Evolutionary conservation across 2,113 vertebrate genomes (phyloP), one percentile per base, ranked within the genome.

Genomic region (Desmodus rotundus): DNA sequence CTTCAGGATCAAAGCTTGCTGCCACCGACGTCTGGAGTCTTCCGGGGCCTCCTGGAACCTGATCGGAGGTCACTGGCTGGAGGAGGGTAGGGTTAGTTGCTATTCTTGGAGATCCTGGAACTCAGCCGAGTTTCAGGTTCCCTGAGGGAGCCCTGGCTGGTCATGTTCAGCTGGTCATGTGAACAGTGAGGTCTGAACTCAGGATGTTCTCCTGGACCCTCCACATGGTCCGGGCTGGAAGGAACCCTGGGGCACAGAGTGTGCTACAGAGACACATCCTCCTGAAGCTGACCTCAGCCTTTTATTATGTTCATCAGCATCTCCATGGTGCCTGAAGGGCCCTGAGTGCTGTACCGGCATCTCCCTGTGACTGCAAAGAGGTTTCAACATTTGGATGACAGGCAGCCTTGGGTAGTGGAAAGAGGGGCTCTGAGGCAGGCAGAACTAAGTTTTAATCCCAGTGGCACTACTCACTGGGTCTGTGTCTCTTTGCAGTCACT

Each of bases 81-180:
- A 87, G 78, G 78, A 61, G 36, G 41, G 73, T 16, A 52, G 72
- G 77, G 93, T 87, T 82, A 97, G 87, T 38, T 83, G 94, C 96
- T 98, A 97, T 98, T 97, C 86, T 86, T 93, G 83, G 96, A 96
- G 54, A n/a, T 74, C 31, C 52, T 91, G 82, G 50, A 91, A 89
- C 78, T 58, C 86, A 87, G 93, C 77, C 24, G 9, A 74, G 95
- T 95, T 96, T 98, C 95, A 95, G 73, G 68, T 97, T 98, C 91
- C 93, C 80, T 93, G 31, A 81, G 83, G 86, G 83, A 97, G 78
- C 38, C 50, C 43, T 80, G 47, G 58, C 88, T 50, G 74, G 47
- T 47, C 45, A 10, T 19, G 65, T 24, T 95, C 3, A 9, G 68
- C 73, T 82, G 17, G 50, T 87, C 90, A 73, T 67, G 70, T 81